Evolutionary conservation across 2,888 invertebrate genomes (phyloP), one percentile per base, ranked within the genome.

Genomic region (Stenurella melanura): DNA sequence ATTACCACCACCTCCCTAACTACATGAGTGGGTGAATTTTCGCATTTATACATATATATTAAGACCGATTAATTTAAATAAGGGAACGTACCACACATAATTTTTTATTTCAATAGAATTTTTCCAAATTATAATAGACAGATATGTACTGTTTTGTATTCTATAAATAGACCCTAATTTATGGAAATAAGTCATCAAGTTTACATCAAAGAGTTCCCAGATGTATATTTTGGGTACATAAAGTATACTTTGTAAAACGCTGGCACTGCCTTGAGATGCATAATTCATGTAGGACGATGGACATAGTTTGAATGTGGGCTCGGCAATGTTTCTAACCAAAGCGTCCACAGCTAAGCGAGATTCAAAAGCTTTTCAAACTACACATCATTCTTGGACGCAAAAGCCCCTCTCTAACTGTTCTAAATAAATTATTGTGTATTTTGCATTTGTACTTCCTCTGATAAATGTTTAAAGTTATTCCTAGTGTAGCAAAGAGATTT

Each of bases 401-500:
- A 68, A 66, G 54, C 42, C 64, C 10, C 58, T 73, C 67, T 76
- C 71, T 75, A 60, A 75, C 66, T 70, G 76, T 64, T 73, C 70
- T 77, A 77, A 80, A 78, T 80, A 80, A 78, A 80, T 78, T 72
- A 80, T 75, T 50, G 64, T 64, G 69, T 78, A 76, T 76, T 80
- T 76, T 76, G 56, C 72, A 78, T 78, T 73, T 74, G 18, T 66
- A 15, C 54, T 38, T 38, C 34, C 30, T 56, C 57, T 64, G 56
- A 67, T 56, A 67, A 67, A 67, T 67, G 67, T 56, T 67, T 67
- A 54, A 54, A 56, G 54, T 67, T 56, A 67, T 67, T 67, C 54
- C 54, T 21, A 54, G 19, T 54, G 67, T 56, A 56, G 4, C 38
- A 64, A 42, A 64, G 19, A 15, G 64, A 64, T 21, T 38, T 64